Base-by-base conservation (phyloP, 2,888 invertebrate genomes). In the Anodontia alba region DNA sequence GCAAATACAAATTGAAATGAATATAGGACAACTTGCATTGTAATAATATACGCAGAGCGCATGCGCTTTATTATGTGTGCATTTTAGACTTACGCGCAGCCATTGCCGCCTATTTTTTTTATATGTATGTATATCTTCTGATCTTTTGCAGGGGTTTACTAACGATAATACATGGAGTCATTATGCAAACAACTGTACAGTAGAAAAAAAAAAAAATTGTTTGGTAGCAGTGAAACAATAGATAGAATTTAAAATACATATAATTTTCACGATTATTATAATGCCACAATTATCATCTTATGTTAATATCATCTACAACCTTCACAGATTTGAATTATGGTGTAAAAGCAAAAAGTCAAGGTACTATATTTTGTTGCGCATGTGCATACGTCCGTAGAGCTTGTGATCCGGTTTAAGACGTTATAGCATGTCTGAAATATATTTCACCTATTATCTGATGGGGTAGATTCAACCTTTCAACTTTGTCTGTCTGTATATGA, bases 311-410 rank as follows among this genome's bases (percentile, higher is more conserved):
- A 1, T 31, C 62, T 17, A 3, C 33, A 62, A 62, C 62, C 62
- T 62, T 62, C 62, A 62, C 31, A 62, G 33, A 62, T 62, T 62
- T 62, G 33, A 62, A 62, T 62, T 62, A 62, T 33, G 20, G 12
- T 17, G 29, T 29, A 33, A 62, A 62, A 62, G 23, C 17, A 20
- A 33, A 29, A 62, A 62, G 62, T 62, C 62, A 62, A 62, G 62
- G 62, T 62, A 62, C 62, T 62, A 62, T 33, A 33, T 62, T 62
- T 62, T 62, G 10, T 62, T 62, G 62, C 62, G 62, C 62, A 62
- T 62, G 62, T 62, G 62, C 62, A 62, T 62, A 62, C 20, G 33
- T 62, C 33, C 62, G 33, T 62, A 62, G 12, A 62, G 62, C 31
- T 33, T 62, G 62, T 62, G 62, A 62, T 62, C 31, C 62, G 62